These are phyloP conservation scores for Otocyon megalotis DNA, from an alignment of 2,113 vertebrate genomes.

Conservation along the genomic window DNA sequence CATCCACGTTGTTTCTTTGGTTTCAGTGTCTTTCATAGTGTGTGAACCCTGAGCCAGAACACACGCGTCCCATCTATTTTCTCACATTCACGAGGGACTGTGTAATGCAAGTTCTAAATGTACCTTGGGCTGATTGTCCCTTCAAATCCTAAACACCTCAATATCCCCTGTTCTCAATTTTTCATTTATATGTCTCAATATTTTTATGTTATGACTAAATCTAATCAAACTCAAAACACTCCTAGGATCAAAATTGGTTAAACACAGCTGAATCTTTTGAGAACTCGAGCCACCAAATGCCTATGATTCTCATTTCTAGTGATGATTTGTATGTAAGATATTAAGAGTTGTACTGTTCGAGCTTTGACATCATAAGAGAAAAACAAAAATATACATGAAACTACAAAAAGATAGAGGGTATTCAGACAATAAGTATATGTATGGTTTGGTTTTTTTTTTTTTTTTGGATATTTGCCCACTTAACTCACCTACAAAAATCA, in stretches of 20 bases:
- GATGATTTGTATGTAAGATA: conserved; percentile 43
- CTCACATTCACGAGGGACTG: background rate
- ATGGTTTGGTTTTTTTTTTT: too few species aligned
- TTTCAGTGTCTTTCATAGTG: background rate
- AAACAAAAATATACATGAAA: conserved; percentile 25
- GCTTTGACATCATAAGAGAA: conserved; percentile 22
- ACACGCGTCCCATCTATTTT: background rate
- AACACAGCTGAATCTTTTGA: conserved; percentile 18
- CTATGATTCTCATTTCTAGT: conserved; percentile 18
- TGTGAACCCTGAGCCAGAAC: background rate
- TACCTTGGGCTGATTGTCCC: background rate
- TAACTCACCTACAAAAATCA: background rate
- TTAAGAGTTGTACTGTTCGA: background rate
- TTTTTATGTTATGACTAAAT: conserved; percentile 21
- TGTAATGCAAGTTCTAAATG: background rate
- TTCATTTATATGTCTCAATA: background rate
- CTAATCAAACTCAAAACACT: background rate
- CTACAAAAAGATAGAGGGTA: background rate
- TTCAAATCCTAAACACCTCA: background rate
- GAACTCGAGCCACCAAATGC: background rate
- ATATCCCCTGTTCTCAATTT: background rate
- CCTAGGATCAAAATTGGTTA: background rate
- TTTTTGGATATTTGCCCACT: conserved; percentile 1
- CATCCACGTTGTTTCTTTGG: background rate
- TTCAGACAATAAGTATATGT: background rate